A percentile compares a stretch with the other conserved stretches of the same genome.
These are phyloP conservation scores for Lasioglossum lativentre DNA, from an alignment of 2,888 invertebrate species.

Conservation along the genomic window DNA sequence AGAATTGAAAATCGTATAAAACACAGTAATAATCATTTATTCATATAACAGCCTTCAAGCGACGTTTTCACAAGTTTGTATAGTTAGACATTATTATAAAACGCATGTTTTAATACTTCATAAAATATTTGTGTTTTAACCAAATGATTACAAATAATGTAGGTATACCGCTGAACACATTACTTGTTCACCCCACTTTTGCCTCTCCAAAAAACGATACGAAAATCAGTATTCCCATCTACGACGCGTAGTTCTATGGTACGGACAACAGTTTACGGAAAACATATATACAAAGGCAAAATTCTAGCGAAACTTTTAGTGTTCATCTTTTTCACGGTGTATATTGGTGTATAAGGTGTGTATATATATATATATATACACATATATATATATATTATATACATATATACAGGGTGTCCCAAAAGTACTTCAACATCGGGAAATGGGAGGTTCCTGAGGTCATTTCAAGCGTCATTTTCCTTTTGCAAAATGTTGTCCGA, in stretches of 20 bases:
- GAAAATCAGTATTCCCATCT: not conserved
- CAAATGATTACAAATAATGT: constrained; percentile 30
- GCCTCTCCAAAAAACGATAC: not conserved
- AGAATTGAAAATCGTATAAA: constrained; percentile 28
- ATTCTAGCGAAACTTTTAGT: too few species aligned
- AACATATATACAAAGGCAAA: too few species aligned
- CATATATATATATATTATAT: too few species aligned
- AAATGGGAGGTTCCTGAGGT: too few species aligned
- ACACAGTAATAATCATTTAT: constrained; percentile 24
- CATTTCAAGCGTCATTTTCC: too few species aligned
- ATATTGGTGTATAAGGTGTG: too few species aligned
- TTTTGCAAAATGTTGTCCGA: too few species aligned
- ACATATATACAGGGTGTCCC: too few species aligned
- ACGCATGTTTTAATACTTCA: constrained; percentile 29
- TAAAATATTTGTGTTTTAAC: constrained; percentile 23
- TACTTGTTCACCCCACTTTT: constrained; percentile 9
- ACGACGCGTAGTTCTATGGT: not conserved
- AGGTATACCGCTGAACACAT: constrained; percentile 20
- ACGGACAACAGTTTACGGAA: not conserved
- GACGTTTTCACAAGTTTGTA: constrained; percentile 8
- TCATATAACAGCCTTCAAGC: constrained; percentile 10
- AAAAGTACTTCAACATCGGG: too few species aligned
- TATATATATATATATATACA: too few species aligned
- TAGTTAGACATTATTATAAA: constrained; percentile 34
- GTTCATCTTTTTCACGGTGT: too few species aligned